These are phyloP conservation scores for Drosophila buzzatii DNA, from an alignment of 2,888 invertebrate genomes.

Conservation along the genomic window DNA sequence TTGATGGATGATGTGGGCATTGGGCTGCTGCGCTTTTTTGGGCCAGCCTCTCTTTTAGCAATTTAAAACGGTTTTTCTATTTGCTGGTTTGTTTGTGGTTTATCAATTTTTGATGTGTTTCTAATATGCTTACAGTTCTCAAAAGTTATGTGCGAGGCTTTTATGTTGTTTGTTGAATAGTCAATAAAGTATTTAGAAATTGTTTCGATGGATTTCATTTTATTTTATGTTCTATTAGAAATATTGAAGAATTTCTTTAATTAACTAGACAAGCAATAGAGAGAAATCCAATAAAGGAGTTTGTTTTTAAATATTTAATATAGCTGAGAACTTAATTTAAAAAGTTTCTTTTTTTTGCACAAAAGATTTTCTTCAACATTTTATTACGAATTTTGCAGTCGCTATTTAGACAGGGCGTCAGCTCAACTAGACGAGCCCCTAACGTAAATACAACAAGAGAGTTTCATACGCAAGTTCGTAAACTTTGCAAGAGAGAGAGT, in stretches of 20 bases:
- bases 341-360: not conserved
- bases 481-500: not conserved
- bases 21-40: constrained; percentile 9
- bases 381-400: constrained; percentile 27
- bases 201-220: not conserved
- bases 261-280: not conserved
- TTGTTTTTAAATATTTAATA: not conserved
- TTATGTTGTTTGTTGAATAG: constrained; percentile 5
- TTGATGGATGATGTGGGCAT: constrained; percentile 63
- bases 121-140: constrained; percentile 29
- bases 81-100: constrained; percentile 5
- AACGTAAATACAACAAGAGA: constrained; percentile 27
- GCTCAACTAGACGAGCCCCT: constrained; percentile 30
- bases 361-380: constrained; percentile 24
- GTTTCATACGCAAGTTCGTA: not conserved
- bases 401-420: constrained; percentile 29
- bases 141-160: not conserved
- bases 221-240: not conserved
- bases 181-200: not conserved
- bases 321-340: not conserved
- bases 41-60: not conserved
- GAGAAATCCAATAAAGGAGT: not conserved
- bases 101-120: constrained; percentile 37
- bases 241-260: not conserved
- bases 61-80: constrained; percentile 29